phyloP scores from a whole-genome alignment of 2,113 vertebrate species.

The Thunnus thynnus region DNA sequence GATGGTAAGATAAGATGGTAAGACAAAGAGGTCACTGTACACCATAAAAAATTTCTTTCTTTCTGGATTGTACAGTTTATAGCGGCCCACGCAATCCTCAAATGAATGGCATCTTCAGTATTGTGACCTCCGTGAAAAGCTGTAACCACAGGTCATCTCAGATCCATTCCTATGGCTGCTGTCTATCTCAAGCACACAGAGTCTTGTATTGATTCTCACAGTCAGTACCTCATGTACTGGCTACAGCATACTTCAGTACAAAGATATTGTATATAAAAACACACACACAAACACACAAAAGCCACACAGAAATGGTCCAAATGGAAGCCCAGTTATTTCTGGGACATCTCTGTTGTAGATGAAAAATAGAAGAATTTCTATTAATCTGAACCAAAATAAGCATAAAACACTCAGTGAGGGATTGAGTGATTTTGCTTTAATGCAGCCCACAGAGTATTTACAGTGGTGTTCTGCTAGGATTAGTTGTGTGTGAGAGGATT shows the following conservation, averaged over 20 bases:
- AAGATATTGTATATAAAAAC: constrained; percentile 13
- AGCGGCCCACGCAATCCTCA: constrained; percentile 15
- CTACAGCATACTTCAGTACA: neutral
- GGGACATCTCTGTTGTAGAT: constrained; percentile 35
- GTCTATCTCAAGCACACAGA: constrained; percentile 12
- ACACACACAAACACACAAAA: neutral
- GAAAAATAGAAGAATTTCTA: constrained; percentile 67
- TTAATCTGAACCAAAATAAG: constrained; percentile 79
- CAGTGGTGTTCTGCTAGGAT: constrained; percentile 83
- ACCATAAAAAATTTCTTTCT: too few relatives aligned
- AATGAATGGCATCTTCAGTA: neutral
- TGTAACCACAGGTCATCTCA: neutral
- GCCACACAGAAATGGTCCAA: constrained; percentile 31
- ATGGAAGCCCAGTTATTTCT: constrained; percentile 40
- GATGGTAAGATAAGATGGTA: neutral
- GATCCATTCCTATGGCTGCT: constrained; percentile 20
- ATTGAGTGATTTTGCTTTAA: constrained; percentile 81
- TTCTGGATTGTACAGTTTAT: neutral
- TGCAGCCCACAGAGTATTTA: constrained; percentile 81
- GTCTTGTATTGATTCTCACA: constrained; percentile 42
- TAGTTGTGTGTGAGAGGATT: constrained; percentile 85
- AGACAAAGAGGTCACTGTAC: neutral
- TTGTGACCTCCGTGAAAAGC: constrained; percentile 11
- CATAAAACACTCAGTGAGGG: constrained; percentile 76
- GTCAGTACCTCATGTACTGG: constrained; percentile 8